Evolutionary conservation across 2,797 vertebrate species (phyloP), one percentile per base, ranked within the genome.

Genomic region (Euthynnus affinis): DNA sequence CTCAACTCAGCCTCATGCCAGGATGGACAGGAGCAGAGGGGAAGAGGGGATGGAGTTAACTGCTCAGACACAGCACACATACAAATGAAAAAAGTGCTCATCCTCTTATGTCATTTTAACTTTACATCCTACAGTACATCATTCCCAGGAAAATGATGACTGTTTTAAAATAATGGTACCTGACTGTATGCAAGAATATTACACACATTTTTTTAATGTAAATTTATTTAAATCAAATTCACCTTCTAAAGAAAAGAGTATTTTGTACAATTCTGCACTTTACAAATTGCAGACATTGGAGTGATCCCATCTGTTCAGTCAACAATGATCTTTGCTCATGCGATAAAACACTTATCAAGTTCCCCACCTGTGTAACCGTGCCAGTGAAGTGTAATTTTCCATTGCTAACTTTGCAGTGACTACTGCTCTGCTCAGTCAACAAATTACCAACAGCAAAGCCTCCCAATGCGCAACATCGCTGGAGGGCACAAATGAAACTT

Each of bases 351-450:
- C 74, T 58, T 40, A 76, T 83, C 76, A 77, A 65, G 77, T 60
- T 67, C 56, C 27, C 71, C 61, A 83, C 83, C 84, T 88, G 80
- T 67, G 62, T 66, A 68, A 61, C 58, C 14, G 25, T 55, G 78
- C 76, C 80, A 89, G 80, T 83, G 82, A 87, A 86, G 63, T 32
- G 69, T 76, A 80, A 80, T 89, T 89, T 90, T 87, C 88, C 85
- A 81, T 64, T 82, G 62, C 69, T 77, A 74, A 72, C 56, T 76
- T 53, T 80, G 62, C 64, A 68, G 77, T 77, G 86, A 88, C 87
- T 82, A 85, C 88, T 85, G 74, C 87, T 78, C 64, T 72, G 65
- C 78, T n/a, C 80, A 80, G 78, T 89, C 76, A 75, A 90, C 80
- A 87, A 83, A 89, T 85, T 86, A 87, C 72, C 72, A 83, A 85